A percentile compares a stretch with the other conserved stretches of the same genome.
phyloP scores from a whole-genome alignment of 2,797 vertebrate species.

The Urocyon cinereoargenteus region DNA sequence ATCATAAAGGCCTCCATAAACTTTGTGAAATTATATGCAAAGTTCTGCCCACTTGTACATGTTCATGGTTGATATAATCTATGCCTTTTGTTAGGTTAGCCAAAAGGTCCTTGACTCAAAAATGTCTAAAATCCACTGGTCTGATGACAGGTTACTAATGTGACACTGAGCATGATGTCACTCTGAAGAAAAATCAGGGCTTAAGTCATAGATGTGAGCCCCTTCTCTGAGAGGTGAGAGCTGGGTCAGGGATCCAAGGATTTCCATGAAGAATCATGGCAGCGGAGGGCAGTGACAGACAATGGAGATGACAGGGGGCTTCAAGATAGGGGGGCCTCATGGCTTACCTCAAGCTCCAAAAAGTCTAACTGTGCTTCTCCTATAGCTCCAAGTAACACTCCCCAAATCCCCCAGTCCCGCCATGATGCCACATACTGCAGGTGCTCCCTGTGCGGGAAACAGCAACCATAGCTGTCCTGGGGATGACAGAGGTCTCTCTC shows the following conservation, averaged over 20 bases:
- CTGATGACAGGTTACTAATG: background rate
- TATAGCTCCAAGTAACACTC: background rate
- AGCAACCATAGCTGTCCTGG: background rate
- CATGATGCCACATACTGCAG: fast-evolving
- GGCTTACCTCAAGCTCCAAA: background rate
- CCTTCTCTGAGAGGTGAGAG: background rate
- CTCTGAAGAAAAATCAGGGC: background rate
- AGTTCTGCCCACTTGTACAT: background rate
- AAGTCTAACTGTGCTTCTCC: background rate
- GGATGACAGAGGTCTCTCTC: background rate
- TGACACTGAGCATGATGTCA: background rate
- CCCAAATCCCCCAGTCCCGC: background rate
- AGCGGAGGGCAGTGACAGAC: background rate
- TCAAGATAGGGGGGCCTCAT: background rate
- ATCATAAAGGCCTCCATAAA: background rate
- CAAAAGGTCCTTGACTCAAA: background rate
- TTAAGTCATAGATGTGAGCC: background rate
- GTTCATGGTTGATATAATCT: background rate
- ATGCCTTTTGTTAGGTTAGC: background rate
- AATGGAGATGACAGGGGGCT: fast-evolving
- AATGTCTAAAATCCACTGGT: background rate
- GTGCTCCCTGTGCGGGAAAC: background rate
- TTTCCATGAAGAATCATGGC: background rate
- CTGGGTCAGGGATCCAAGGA: background rate
- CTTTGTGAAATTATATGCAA: background rate